phyloP scores from a whole-genome alignment of 2,888 invertebrate genomes.

The Pedicia rivosa region DNA sequence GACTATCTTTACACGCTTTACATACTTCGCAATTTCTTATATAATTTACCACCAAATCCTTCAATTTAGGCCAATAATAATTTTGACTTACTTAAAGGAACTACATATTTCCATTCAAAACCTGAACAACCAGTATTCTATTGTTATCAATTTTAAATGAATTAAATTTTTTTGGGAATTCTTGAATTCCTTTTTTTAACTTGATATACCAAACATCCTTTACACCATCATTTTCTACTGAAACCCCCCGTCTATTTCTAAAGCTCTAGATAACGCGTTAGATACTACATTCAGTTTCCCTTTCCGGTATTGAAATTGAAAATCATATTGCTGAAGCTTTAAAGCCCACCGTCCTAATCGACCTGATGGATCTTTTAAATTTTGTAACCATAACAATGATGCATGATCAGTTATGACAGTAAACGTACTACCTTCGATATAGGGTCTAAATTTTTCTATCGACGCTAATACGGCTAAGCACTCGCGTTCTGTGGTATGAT shows the following conservation, averaged over 20 bases:
- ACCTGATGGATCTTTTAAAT: constrained; percentile 13
- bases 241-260: neutral
- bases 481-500: constrained; percentile 8
- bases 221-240: neutral
- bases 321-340: constrained; percentile 1
- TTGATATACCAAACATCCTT: constrained; percentile 1
- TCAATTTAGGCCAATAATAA: constrained; percentile 3
- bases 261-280: constrained; percentile 12
- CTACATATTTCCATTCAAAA: neutral
- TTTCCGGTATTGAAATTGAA: neutral
- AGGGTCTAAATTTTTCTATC: constrained; percentile 2
- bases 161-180: neutral
- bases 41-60: neutral
- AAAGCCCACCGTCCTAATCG: constrained; percentile 6
- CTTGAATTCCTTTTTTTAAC: neutral
- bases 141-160: too few species aligned
- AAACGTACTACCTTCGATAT: constrained; percentile 1
- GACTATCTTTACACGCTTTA: neutral
- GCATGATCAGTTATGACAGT: constrained; percentile 6
- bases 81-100: too few species aligned
- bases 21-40: too few species aligned
- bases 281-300: constrained; percentile 12
- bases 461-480: constrained; percentile 7
- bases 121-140: too few species aligned
- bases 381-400: constrained; percentile 2